These are phyloP conservation scores for Loripinus fragilis DNA, from an alignment of 2,888 invertebrate genomes.

Conservation along the genomic window DNA sequence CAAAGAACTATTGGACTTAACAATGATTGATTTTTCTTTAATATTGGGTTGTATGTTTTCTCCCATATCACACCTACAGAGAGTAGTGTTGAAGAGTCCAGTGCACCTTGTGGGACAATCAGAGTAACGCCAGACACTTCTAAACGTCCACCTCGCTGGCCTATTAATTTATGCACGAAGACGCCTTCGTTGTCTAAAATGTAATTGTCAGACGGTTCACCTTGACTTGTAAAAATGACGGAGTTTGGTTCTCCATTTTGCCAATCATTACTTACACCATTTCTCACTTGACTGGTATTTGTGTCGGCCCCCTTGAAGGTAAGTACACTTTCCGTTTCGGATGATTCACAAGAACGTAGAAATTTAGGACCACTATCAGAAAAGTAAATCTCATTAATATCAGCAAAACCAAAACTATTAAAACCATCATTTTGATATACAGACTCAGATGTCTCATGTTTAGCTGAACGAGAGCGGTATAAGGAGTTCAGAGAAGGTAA, in stretches of 20 bases:
- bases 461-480: constrained; percentile 30
- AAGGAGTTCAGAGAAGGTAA: too few relatives aligned
- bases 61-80: constrained; percentile 63
- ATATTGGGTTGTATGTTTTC: constrained; percentile 40
- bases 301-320: constrained; percentile 14
- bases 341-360: too few relatives aligned
- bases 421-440: too few relatives aligned
- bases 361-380: too few relatives aligned
- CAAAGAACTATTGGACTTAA: constrained; percentile 66
- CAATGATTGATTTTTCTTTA: constrained; percentile 47
- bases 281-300: constrained; percentile 17
- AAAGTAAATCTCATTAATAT: too few relatives aligned
- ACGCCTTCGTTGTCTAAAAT: constrained; percentile 49
- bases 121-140: constrained; percentile 56
- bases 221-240: constrained; percentile 25
- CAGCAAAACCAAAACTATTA: too few relatives aligned
- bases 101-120: constrained; percentile 56
- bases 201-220: not conserved
- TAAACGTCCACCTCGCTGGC: constrained; percentile 49
- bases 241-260: constrained; percentile 59
- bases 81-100: constrained; percentile 40
- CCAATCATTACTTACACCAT: constrained; percentile 47
- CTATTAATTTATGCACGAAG: constrained; percentile 59
- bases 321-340: not conserved
- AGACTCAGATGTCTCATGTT: constrained; percentile 14